phyloP scores from a whole-genome alignment of 2,113 vertebrate species.

The Peucedramus taeniatus region DNA sequence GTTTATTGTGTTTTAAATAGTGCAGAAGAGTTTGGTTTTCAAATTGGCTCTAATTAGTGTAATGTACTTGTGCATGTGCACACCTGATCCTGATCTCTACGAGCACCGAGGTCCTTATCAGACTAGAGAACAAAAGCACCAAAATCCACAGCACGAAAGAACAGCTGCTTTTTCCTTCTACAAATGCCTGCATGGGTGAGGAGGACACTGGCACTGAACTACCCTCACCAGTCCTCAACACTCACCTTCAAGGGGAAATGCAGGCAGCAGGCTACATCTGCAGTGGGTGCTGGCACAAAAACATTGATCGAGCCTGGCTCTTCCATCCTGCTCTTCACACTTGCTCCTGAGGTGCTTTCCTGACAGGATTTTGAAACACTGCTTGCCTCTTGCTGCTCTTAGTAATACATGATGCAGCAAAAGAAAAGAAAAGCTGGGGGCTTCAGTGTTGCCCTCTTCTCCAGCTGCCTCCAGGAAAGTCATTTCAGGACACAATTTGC shows the following conservation, averaged over 20 bases:
- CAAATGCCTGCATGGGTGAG: not conserved
- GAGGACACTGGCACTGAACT: not conserved
- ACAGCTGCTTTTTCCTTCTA: not conserved
- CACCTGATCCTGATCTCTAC: slow-evolving; percentile 49
- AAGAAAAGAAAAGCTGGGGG: not conserved
- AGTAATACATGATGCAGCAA: not conserved
- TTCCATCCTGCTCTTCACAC: not conserved
- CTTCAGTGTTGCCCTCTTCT: not conserved
- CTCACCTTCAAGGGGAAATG: not conserved
- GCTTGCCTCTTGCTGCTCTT: not conserved
- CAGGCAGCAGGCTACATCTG: not conserved
- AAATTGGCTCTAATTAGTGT: slow-evolving; percentile 63
- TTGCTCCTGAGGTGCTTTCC: not conserved
- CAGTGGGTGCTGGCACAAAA: not conserved
- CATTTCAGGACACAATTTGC: not conserved
- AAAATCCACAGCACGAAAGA: not conserved
- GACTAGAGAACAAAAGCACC: not conserved
- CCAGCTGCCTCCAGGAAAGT: not conserved
- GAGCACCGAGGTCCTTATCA: not conserved
- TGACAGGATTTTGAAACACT: not conserved
- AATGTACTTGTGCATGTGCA: slow-evolving; percentile 9
- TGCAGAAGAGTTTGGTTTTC: slow-evolving; percentile 58
- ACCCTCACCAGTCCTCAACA: not conserved
- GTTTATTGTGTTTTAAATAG: slow-evolving; percentile 69
- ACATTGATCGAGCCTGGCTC: not conserved